Base-by-base conservation (phyloP, 2,888 invertebrate genomes). In the Pseudoips prasinana region DNA sequence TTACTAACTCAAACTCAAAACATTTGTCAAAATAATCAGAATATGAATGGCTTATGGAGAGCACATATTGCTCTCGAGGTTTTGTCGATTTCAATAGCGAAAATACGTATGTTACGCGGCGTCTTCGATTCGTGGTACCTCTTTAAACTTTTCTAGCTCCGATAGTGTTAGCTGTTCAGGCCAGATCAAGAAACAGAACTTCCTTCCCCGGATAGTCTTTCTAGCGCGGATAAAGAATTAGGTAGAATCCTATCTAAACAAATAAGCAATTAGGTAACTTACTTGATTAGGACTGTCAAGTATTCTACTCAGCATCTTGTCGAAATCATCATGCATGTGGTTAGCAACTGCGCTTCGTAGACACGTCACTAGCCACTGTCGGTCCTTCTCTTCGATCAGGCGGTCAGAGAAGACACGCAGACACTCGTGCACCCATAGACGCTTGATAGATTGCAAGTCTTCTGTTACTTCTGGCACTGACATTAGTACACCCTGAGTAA, bases 371-470 rank as follows among this genome's bases (percentile, higher is more conserved):
- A 98, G 85, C 97, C 97, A 98, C 27, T 89, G 83, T 4, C 95
- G 90, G 70, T 98, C 98, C 0, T 58, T 45, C n/a, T 95, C 94
- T 56, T 97, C 97, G 0, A 96, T 93, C 38, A 98, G 90, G 31
- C 98, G 94, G 82, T 98, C 98, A 36, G 96, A 94, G 75, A 97
- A 98, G 0, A 98, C 98, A 1, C 98, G 91, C 46, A 97, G 86
- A 14, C 97, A 93, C 86, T 98, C 98, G 71, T 98, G 98, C 0
- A 97, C 94, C 98, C 98, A 98, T 0, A 98, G 89, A 31, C 97
- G 90, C 62, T 98, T 96, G 91, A 98, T 95, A 0, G 95, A 93
- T 26, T 92, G 90, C 14, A 96, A 80, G 51, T 95, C 95, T 52
- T 96, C 95, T 64, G 95, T 96, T 2, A 96, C 96, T 85, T 97